Percentiles rank a stretch among this genome's conserved stretches.
phyloP scores from a whole-genome alignment of 2,113 vertebrate species.

The Gopherus evgoodei region DNA sequence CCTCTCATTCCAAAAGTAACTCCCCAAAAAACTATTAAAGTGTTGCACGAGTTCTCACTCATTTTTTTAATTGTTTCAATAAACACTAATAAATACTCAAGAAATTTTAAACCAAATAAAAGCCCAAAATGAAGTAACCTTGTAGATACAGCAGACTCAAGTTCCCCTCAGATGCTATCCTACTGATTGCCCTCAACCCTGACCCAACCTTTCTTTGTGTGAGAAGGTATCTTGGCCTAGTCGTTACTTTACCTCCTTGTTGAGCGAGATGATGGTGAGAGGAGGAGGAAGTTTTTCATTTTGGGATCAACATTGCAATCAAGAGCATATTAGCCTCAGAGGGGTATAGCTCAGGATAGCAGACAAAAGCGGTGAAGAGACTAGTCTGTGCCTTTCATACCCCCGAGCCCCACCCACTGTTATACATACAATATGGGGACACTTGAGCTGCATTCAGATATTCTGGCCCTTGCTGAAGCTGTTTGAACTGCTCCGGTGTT shows the following conservation, averaged over 20 bases:
- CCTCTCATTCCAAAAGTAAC: background rate
- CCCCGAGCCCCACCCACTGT: background rate
- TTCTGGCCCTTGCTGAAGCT: background rate
- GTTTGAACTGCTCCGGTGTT: background rate
- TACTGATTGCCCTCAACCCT: slow-evolving; percentile 41
- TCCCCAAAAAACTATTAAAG: background rate
- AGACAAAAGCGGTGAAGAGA: background rate
- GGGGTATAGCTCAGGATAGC: slow-evolving; percentile 21
- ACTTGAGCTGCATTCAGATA: background rate
- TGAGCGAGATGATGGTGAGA: slow-evolving; percentile 30
- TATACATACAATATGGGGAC: background rate
- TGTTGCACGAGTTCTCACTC: background rate
- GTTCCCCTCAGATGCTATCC: slow-evolving; percentile 28
- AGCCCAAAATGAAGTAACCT: background rate
- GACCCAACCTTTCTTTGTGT: slow-evolving; percentile 56
- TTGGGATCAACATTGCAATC: slow-evolving; percentile 31
- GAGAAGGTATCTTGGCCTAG: slow-evolving; percentile 42
- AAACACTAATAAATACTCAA: background rate
- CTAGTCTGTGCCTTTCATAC: background rate
- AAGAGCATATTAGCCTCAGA: slow-evolving; percentile 29
- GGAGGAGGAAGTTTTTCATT: background rate
- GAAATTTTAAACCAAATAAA: background rate
- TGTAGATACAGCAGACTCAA: slow-evolving; percentile 60
- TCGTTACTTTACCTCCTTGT: slow-evolving; percentile 51
- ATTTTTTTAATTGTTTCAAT: background rate